phyloP scores from a whole-genome alignment of 2,113 vertebrate species.

The Cyprinodon tularosa region DNA sequence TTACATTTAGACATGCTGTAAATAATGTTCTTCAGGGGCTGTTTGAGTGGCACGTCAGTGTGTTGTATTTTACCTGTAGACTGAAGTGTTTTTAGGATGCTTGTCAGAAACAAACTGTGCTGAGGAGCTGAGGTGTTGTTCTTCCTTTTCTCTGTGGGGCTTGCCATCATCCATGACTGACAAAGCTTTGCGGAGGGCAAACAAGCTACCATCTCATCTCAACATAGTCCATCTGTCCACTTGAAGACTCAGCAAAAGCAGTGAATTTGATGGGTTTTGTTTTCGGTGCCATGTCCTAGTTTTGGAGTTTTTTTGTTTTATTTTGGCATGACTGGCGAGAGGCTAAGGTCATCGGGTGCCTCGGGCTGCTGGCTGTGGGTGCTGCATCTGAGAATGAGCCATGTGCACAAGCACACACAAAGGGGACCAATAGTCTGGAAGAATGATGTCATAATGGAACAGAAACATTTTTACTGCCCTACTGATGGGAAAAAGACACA shows the following conservation, averaged over 20 bases:
- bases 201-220: conserved; percentile 3
- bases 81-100: conserved; percentile 32
- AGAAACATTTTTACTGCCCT: conserved; percentile 1
- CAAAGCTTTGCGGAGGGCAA: conserved; percentile 6
- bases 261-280: conserved; percentile 6
- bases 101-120: conserved; percentile 36
- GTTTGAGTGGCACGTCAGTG: conserved; percentile 35
- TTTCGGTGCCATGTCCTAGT: conserved; percentile 28
- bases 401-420: conserved; percentile 10
- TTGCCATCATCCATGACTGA: conserved; percentile 13
- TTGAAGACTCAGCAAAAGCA: neutral
- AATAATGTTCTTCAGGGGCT: conserved; percentile 1
- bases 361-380: conserved; percentile 38
- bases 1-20: neutral
- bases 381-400: conserved; percentile 51
- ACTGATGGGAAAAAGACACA: neutral
- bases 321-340: conserved; percentile 31
- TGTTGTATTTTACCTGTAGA: conserved; percentile 39
- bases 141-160: neutral
- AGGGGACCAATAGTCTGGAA: conserved; percentile 24
- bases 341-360: conserved; percentile 23
- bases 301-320: conserved; percentile 24
- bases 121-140: conserved; percentile 5
- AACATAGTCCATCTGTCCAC: neutral
- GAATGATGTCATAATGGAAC: conserved; percentile 24